These are phyloP conservation scores for Drosophila bunnanda DNA, from an alignment of 2,888 invertebrate genomes.

Conservation along the genomic window DNA sequence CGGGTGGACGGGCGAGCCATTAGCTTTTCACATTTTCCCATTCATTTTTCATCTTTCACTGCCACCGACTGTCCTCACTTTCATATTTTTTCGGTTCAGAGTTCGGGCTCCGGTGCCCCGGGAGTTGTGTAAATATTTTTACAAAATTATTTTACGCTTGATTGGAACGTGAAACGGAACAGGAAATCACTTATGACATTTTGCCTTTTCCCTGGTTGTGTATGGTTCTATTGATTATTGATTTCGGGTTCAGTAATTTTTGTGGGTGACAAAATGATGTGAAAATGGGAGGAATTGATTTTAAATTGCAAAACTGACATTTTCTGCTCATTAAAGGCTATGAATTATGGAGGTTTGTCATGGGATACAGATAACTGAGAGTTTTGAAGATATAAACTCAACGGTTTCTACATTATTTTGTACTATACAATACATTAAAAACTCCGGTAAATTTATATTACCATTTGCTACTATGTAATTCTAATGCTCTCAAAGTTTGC, in stretches of 20 bases:
- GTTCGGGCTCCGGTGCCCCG: constrained; percentile 8
- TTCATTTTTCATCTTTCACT: constrained; percentile 37
- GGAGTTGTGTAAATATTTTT: constrained; percentile 75
- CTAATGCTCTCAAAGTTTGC: constrained; percentile 26
- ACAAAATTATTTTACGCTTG: constrained; percentile 78
- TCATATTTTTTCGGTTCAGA: constrained; percentile 18
- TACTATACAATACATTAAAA: not conserved
- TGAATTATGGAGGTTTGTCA: constrained; percentile 9
- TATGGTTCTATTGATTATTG: constrained; percentile 69
- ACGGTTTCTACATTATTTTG: not conserved
- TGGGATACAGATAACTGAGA: too few species aligned
- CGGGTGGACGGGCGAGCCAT: constrained; percentile 19
- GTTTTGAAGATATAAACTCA: not conserved
- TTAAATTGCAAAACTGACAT: constrained; percentile 9
- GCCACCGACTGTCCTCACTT: constrained; percentile 12
- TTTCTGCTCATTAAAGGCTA: constrained; percentile 4
- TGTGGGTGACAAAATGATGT: constrained; percentile 55
- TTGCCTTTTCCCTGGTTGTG: constrained; percentile 39
- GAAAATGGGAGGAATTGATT: constrained; percentile 9
- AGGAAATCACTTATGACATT: constrained; percentile 80
- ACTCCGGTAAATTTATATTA: not conserved
- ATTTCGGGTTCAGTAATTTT: constrained; percentile 66
- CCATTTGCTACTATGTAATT: constrained; percentile 12
- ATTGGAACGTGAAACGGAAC: constrained; percentile 69
- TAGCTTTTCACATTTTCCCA: constrained; percentile 45